Percentiles rank a stretch among this genome's conserved stretches.
Evolutionary conservation across 2,113 vertebrate genomes (phyloP).

Genomic region (Limanda limanda): DNA sequence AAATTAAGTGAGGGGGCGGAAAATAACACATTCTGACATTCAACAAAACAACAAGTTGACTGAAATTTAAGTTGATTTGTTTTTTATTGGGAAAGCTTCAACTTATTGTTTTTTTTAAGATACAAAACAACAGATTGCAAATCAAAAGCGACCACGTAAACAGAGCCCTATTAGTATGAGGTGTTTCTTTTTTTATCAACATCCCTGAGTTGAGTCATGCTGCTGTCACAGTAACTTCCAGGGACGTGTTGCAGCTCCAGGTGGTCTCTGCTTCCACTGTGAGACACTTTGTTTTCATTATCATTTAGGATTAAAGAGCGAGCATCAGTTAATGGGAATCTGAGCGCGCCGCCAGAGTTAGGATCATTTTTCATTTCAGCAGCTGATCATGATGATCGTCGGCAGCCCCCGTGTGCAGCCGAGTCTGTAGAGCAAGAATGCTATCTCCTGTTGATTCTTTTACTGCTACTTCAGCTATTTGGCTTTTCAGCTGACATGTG

Average conservation of each 20-base stretch:
- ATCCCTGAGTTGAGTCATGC: constrained; percentile 5
- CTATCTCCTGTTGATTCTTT: constrained; percentile 19
- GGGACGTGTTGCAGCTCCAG: constrained; percentile 25
- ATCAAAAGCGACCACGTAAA: constrained; percentile 16
- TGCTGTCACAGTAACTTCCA: constrained; percentile 26
- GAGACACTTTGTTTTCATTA: constrained; percentile 24
- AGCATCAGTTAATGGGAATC: constrained; percentile 11
- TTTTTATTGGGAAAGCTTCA: constrained; percentile 11
- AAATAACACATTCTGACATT: constrained; percentile 43
- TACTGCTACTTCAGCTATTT: constrained; percentile 6
- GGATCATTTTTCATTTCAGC: constrained; percentile 36
- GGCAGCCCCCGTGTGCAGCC: constrained; percentile 40
- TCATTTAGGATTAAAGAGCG: constrained; percentile 29
- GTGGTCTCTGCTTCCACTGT: constrained; percentile 13
- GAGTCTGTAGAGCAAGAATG: constrained; percentile 4
- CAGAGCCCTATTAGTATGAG: not conserved
- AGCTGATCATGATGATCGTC: constrained; percentile 54
- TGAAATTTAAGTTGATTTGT: constrained; percentile 1
- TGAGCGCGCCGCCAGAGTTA: constrained; percentile 39
- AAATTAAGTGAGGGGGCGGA: constrained; percentile 20
- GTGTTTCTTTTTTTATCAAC: not conserved
- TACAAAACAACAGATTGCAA: not conserved
- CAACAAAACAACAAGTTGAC: constrained; percentile 40
- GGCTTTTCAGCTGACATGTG: constrained; percentile 2
- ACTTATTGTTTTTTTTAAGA: not conserved